Percentiles rank a stretch among this genome's conserved stretches.
These are phyloP conservation scores for Varanus salvator DNA, from an alignment of 2,113 vertebrate genomes.

Conservation along the genomic window DNA sequence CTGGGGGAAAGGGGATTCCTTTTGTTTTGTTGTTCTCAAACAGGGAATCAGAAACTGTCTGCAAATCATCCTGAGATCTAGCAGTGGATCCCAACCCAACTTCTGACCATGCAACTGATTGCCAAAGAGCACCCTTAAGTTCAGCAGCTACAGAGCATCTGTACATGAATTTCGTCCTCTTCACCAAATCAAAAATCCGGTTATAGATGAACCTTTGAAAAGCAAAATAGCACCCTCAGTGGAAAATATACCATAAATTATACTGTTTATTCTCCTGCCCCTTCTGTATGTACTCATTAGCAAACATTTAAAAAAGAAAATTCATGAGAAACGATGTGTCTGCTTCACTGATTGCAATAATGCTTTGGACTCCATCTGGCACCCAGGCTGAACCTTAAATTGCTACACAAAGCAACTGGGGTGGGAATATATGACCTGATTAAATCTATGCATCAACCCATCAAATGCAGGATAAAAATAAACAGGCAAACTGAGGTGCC, in stretches of 20 bases:
- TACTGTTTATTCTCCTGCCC: background rate
- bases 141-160: background rate
- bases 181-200: background rate
- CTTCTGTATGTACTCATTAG: slow-evolving; percentile 11
- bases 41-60: too few species aligned
- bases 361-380: slow-evolving; percentile 41
- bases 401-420: slow-evolving; percentile 30
- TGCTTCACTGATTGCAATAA: slow-evolving; percentile 32
- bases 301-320: slow-evolving; percentile 10
- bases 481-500: slow-evolving; percentile 24
- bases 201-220: background rate
- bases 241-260: slow-evolving; percentile 6
- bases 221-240: background rate
- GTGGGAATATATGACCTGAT: slow-evolving; percentile 28
- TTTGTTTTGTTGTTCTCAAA: too few species aligned
- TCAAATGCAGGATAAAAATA: slow-evolving; percentile 39
- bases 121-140: background rate
- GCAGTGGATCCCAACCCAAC: too few species aligned
- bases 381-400: slow-evolving; percentile 38
- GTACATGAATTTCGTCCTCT: background rate
- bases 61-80: too few species aligned
- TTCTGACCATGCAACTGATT: background rate
- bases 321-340: background rate
- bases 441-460: slow-evolving; percentile 38
- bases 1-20: too few species aligned